Conservation (phyloP, 2,797 vertebrate species). For the Molossus molossus region DNA sequence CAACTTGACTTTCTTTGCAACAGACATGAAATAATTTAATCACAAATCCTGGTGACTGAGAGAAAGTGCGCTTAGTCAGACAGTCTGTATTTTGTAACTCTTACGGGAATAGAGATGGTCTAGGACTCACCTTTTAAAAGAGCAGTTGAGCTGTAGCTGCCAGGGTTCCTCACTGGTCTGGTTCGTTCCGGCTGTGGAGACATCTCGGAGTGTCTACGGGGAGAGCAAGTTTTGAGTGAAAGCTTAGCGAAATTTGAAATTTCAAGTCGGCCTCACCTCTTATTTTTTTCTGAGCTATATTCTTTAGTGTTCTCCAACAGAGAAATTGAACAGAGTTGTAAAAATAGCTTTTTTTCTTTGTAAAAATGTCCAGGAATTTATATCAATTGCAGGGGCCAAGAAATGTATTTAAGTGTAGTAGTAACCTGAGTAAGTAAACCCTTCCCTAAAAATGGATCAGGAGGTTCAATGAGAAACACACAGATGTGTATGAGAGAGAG, state of each 20-base stretch:
- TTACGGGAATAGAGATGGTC: background rate
- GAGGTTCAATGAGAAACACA: background rate
- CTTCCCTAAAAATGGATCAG: background rate
- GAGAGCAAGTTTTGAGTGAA: background rate
- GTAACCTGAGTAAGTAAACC: background rate
- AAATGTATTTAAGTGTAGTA: background rate
- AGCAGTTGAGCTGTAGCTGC: background rate
- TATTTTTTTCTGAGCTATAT: background rate
- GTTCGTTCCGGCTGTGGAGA: background rate
- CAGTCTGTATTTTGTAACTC: conserved; percentile 30
- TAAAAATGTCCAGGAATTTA: background rate
- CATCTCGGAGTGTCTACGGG: background rate
- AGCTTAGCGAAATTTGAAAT: conserved; percentile 32
- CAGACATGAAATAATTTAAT: conserved; percentile 57
- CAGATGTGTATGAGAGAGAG: background rate
- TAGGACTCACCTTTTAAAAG: conserved; percentile 17
- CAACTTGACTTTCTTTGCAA: conserved; percentile 62
- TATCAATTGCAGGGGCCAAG: background rate
- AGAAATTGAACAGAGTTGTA: background rate
- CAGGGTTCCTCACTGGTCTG: background rate
- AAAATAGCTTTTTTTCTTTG: background rate
- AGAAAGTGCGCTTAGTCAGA: conserved; percentile 19
- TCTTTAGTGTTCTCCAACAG: conserved; percentile 22
- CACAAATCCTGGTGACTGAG: conserved; percentile 48
- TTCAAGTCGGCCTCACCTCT: background rate